Percentiles rank a stretch among this genome's conserved stretches.
Conservation (phyloP, 1,140 invertebrate species). For the Pogonomyrmex barbatus region DNA sequence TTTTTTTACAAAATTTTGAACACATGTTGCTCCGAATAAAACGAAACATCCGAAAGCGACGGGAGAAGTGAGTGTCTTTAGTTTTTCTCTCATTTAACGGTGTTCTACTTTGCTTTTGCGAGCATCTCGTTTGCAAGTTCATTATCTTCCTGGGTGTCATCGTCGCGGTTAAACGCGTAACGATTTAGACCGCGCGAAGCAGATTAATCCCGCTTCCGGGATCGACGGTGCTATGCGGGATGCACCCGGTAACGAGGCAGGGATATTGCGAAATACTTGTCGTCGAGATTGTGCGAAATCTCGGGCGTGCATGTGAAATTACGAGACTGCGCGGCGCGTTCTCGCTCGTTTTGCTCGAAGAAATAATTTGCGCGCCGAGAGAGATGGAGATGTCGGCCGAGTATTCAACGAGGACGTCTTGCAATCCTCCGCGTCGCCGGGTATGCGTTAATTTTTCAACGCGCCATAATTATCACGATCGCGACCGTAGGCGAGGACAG, state of each 20-base stretch:
- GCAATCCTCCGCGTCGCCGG: slow-evolving; percentile 2
- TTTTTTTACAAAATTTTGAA: neutral
- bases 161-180: slow-evolving; percentile 21
- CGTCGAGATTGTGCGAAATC: slow-evolving; percentile 34
- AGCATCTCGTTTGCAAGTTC: neutral
- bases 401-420: slow-evolving; percentile 15
- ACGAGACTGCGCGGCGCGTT: slow-evolving; percentile 23
- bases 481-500: slow-evolving; percentile 1
- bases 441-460: slow-evolving; percentile 44
- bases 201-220: slow-evolving; percentile 29
- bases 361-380: slow-evolving; percentile 48
- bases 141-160: slow-evolving; percentile 6
- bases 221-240: slow-evolving; percentile 26
- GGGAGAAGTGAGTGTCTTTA: neutral
- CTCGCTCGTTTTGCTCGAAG: slow-evolving; percentile 39
- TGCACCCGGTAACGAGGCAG: slow-evolving; percentile 22
- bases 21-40: neutral
- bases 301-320: slow-evolving; percentile 29
- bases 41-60: neutral
- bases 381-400: slow-evolving; percentile 9
- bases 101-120: neutral
- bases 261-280: slow-evolving; percentile 45
- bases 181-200: slow-evolving; percentile 14
- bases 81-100: neutral
- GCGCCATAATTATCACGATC: slow-evolving; percentile 33